phyloP scores from a whole-genome alignment of 2,113 vertebrate species.

The Xenopus tropicalis region DNA sequence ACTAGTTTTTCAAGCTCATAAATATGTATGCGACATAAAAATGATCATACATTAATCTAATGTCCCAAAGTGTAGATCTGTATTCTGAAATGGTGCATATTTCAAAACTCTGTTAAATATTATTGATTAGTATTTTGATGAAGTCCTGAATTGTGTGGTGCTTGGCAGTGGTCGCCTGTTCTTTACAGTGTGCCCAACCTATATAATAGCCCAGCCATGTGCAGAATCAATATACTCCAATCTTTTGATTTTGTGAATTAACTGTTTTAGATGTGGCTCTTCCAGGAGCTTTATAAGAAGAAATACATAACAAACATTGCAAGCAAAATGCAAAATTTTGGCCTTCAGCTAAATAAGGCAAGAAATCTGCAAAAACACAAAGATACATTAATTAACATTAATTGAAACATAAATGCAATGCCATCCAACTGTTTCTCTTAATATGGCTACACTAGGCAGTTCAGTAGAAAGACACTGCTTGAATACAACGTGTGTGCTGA shows the following conservation, averaged over 20 bases:
- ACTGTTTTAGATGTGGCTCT: conserved; percentile 20
- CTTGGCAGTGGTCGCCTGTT: conserved; percentile 19
- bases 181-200: not conserved
- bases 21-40: no score
- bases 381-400: conserved; percentile 37
- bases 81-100: conserved; percentile 23
- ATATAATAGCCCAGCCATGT: conserved; percentile 15
- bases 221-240: conserved; percentile 22
- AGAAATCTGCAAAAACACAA: conserved; percentile 12
- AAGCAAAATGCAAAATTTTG: conserved; percentile 13
- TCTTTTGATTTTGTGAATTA: conserved; percentile 19
- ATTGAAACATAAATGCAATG: conserved; percentile 32
- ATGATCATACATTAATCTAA: conserved; percentile 6
- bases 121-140: conserved; percentile 41
- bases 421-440: conserved; percentile 16
- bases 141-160: conserved; percentile 20
- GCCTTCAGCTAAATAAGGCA: conserved; percentile 1
- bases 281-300: not conserved
- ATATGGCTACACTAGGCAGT: not conserved
- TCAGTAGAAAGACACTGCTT: conserved; percentile 16
- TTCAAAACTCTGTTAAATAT: conserved; percentile 32
- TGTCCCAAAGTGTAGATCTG: not conserved
- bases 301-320: not conserved
- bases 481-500: conserved; percentile 33
- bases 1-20: not conserved